Conservation (phyloP, 2,888 invertebrate genomes). For the Tanypteryx hageni region DNA sequence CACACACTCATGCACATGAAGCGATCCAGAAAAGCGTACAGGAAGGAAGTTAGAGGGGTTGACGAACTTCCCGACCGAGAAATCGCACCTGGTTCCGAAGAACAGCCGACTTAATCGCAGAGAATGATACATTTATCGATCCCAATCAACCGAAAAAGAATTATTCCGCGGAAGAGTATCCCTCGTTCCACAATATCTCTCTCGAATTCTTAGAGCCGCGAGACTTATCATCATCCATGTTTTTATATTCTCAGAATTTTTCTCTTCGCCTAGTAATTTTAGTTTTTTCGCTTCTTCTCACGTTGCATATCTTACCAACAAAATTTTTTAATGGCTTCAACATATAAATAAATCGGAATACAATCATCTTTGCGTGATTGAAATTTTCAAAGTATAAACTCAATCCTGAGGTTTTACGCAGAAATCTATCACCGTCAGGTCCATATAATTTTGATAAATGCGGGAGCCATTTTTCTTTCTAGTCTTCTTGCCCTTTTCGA, state of each 20-base stretch:
- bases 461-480: background rate
- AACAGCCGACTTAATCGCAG: no score
- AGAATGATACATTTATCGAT: no score
- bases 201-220: no score
- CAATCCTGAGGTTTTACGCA: background rate
- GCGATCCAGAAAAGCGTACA: background rate
- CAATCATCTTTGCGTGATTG: background rate
- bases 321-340: no score
- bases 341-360: background rate
- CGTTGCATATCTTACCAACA: background rate
- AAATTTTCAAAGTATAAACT: background rate
- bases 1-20: background rate
- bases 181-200: no score
- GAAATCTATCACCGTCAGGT: background rate
- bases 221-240: no score
- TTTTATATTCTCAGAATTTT: no score
- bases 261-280: no score
- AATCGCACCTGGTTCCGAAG: background rate
- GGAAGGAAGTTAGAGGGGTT: slow-evolving; percentile 2
- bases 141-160: no score
- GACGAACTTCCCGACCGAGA: background rate
- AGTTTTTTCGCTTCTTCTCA: background rate
- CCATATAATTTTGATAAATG: background rate
- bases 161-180: no score
- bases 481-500: background rate